A percentile compares a stretch with the other conserved stretches of the same genome.
Conservation (phyloP, 2,113 vertebrate species). For the Rhegmatorhina hoffmannsi region DNA sequence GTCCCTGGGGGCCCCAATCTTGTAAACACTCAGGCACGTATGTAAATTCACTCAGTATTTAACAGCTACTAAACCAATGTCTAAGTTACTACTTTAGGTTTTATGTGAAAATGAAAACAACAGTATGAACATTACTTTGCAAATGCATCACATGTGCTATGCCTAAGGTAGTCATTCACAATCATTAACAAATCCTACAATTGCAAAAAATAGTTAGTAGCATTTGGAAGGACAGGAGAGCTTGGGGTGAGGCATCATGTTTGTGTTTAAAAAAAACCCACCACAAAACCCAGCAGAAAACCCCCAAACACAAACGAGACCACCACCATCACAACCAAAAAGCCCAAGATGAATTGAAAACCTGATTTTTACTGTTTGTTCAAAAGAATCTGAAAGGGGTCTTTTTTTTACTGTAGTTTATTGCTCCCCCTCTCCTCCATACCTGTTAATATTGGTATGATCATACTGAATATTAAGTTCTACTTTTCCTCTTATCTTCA, state of each 20-base stretch:
- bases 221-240: constrained; percentile 28
- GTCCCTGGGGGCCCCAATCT: not conserved
- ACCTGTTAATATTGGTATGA: not conserved
- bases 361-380: not conserved
- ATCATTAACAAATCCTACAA: constrained; percentile 6
- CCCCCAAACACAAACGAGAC: not conserved
- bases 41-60: not conserved
- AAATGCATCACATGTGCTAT: not conserved
- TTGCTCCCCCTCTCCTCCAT: constrained; percentile 5
- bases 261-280: not conserved
- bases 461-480: constrained; percentile 79
- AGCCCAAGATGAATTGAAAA: not conserved
- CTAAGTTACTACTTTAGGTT: not conserved
- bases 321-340: not conserved
- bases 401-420: not conserved
- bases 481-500: constrained; percentile 90
- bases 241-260: not conserved
- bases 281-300: not conserved
- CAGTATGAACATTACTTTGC: not conserved
- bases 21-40: constrained; percentile 19
- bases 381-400: constrained; percentile 38
- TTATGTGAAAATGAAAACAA: not conserved
- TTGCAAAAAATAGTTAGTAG: constrained; percentile 22
- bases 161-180: not conserved
- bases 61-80: constrained; percentile 8